Percentiles rank a stretch among this genome's conserved stretches.
These are phyloP conservation scores for Nasonia giraulti DNA, from an alignment of 1,140 invertebrate genomes.

Conservation along the genomic window DNA sequence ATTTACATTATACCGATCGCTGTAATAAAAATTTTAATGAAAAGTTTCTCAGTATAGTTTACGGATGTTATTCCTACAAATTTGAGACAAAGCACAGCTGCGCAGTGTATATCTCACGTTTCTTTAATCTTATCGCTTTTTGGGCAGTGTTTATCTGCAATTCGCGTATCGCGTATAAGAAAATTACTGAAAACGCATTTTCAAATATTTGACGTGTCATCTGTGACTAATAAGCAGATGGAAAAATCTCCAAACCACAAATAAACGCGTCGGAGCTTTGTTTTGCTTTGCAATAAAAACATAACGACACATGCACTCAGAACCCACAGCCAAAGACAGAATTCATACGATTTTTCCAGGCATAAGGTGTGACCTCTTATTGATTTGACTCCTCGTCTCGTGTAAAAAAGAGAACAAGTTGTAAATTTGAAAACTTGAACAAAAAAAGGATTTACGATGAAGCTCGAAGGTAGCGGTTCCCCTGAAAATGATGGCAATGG, in stretches of 20 bases:
- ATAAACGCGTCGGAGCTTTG: no score
- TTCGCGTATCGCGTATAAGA: not conserved
- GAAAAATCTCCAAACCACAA: no score
- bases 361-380: not conserved
- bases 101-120: not conserved
- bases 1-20: no score
- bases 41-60: no score
- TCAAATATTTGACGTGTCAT: not conserved
- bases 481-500: conserved; percentile 66
- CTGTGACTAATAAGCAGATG: no score
- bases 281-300: no score
- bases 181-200: not conserved
- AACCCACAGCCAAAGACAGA: no score
- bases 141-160: conserved; percentile 6
- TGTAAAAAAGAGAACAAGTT: not conserved
- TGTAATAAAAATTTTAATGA: no score
- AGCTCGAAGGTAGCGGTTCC: conserved; percentile 69
- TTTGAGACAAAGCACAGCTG: not conserved
- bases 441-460: conserved; percentile 60
- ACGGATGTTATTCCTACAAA: no score
- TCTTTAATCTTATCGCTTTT: conserved; percentile 31
- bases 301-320: no score
- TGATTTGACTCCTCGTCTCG: not conserved
- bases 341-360: conserved; percentile 1
- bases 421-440: conserved; percentile 11